Evolutionary conservation across 2,888 invertebrate genomes (phyloP), one percentile per base, ranked within the genome.

Genomic region (Coenonympha arcania): DNA sequence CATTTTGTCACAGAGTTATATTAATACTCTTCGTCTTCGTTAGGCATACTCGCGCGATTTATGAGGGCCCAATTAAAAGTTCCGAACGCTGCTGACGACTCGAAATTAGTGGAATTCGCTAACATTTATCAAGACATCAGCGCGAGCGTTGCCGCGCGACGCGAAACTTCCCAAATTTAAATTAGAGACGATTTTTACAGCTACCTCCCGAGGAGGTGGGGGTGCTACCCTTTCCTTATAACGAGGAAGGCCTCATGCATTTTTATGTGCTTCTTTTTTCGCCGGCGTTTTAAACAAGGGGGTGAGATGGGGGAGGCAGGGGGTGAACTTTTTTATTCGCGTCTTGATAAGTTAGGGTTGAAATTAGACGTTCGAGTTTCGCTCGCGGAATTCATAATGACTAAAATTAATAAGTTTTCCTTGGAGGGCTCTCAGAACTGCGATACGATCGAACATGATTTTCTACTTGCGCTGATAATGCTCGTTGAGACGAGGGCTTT

Each of bases 181-280:
- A 86, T 86, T 86, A 86, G 83, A 86, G 85, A 86, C 86, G 85
- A 86, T 86, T 86, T 86, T 85, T 86, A 84, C 86, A 85, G 84
- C 86, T 79, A 80, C 85, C 85, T 79, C 84, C 83, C 77, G 64
- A 56, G 64, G 68, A 73, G 73, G 30, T n/a, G 74, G 73, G 64
- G 80, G 76, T 71, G 77, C 82, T 87, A 84, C 87, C 87, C 87
- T 87, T 87, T 87, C 85, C 87, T 87, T 86, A 85, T 87, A 86
- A 87, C 87, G 86, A 87, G 86, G 87, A 87, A 84, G 86, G 87
- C 87, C 87, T 87, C 87, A 87, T 87, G 87, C 87, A 87, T 87
- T 87, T 87, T 87, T 87, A 87, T 87, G 87, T 87, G 86, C 87
- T 87, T 85, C 87, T 87, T 87, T 87, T 87, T 87, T 87, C 85